phyloP scores from a whole-genome alignment of 2,888 invertebrate genomes.

The Leucophenga maculata region DNA sequence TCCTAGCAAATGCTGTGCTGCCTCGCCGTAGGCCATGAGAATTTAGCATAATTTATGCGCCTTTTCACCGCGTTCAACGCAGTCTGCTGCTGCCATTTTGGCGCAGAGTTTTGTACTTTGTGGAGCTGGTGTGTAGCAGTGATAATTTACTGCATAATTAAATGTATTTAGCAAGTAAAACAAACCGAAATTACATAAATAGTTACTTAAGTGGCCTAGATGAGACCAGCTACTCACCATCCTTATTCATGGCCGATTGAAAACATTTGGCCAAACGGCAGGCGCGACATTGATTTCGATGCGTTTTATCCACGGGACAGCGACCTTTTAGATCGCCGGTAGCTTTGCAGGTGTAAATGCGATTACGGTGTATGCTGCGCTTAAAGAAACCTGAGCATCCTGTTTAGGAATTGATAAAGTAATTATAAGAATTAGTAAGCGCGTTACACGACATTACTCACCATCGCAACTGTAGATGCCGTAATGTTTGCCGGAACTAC shows the following conservation, averaged over 20 bases:
- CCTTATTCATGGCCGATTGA: constrained; percentile 97
- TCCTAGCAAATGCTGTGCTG: constrained; percentile 35
- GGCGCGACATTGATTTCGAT: constrained; percentile 96
- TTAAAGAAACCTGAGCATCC: constrained; percentile 97
- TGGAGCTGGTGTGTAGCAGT: constrained; percentile 35
- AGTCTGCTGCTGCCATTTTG: background rate
- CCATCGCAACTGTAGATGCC: constrained; percentile 99
- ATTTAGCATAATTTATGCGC: constrained; percentile 58
- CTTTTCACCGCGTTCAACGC: constrained; percentile 1
- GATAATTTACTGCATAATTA: constrained; percentile 63
- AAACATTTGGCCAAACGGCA: constrained; percentile 96
- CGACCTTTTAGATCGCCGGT: constrained; percentile 93
- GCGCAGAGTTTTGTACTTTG: constrained; percentile 14
- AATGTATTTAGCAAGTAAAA: constrained; percentile 56
- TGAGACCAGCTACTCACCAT: constrained; percentile 85
- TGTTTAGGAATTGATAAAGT: constrained; percentile 66
- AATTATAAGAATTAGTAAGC: background rate
- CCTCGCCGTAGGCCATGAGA: constrained; percentile 53
- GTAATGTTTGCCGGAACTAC: constrained; percentile 99
- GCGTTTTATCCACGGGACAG: constrained; percentile 97
- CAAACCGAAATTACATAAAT: constrained; percentile 38
- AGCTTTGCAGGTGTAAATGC: constrained; percentile 97
- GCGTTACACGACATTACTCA: constrained; percentile 73
- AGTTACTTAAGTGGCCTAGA: background rate
- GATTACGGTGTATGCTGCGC: constrained; percentile 94